phyloP scores from a whole-genome alignment of 2,113 vertebrate genomes.

The Psittacus erithacus region DNA sequence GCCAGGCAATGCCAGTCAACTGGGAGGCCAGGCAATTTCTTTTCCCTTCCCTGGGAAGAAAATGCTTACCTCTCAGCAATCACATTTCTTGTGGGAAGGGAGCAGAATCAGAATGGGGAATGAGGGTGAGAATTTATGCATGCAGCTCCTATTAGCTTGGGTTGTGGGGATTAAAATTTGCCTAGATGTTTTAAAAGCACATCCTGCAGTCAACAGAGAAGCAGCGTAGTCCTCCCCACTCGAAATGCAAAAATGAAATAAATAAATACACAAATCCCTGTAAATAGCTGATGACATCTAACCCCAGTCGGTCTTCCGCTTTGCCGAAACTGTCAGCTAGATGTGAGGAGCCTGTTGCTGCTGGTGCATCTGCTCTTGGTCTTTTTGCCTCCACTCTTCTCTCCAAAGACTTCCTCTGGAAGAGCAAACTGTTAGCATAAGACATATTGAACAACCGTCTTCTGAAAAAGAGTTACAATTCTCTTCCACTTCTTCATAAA shows the following conservation, averaged over 20 bases:
- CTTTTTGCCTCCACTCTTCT: constrained; percentile 14
- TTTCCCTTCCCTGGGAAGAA: constrained; percentile 20
- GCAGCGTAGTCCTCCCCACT: accelerated
- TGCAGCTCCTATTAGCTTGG: not conserved
- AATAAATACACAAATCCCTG: constrained; percentile 13
- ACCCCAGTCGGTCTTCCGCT: not conserved
- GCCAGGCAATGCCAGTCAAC: constrained; percentile 41
- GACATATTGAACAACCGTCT: constrained; percentile 59
- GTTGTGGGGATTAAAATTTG: constrained; percentile 1
- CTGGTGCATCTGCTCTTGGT: not conserved
- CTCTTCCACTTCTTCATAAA: constrained; percentile 22
- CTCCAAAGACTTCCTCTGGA: constrained; percentile 53
- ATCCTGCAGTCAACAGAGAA: not conserved
- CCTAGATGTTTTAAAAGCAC: not conserved
- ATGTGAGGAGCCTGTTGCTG: constrained; percentile 15
- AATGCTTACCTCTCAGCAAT: constrained; percentile 24
- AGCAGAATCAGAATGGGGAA: not conserved
- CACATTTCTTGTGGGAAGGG: constrained; percentile 6
- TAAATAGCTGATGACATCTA: constrained; percentile 43
- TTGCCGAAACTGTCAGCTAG: constrained; percentile 33
- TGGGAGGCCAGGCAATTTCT: not conserved
- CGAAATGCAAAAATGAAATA: constrained; percentile 19
- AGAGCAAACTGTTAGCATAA: constrained; percentile 22
- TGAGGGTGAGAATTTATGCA: constrained; percentile 5
- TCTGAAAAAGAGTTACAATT: constrained; percentile 39